phyloP scores from a whole-genome alignment of 2,888 invertebrate species.

The Spilosoma lubricipeda region DNA sequence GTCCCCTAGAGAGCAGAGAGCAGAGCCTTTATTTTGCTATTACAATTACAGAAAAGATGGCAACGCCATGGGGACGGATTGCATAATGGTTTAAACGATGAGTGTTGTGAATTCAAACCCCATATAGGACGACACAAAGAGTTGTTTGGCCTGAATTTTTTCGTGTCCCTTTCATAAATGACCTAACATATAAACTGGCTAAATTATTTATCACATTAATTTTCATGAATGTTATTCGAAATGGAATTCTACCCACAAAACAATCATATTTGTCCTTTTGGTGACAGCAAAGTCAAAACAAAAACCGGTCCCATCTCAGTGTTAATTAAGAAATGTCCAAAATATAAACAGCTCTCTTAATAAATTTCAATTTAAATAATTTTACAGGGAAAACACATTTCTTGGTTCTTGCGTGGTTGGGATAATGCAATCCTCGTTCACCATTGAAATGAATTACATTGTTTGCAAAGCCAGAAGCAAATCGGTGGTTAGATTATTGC shows the following conservation, averaged over 20 bases:
- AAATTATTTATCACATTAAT: neutral
- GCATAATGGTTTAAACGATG: too few species aligned
- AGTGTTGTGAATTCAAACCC: too few species aligned
- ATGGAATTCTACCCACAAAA: neutral
- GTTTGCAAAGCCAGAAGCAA: neutral
- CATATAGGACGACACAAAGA: too few species aligned
- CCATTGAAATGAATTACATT: conserved; percentile 7
- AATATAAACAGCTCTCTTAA: conserved; percentile 45
- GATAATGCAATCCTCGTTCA: neutral
- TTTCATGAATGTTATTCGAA: neutral
- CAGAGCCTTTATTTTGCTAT: too few species aligned
- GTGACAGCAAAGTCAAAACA: conserved; percentile 29
- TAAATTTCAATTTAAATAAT: conserved; percentile 54
- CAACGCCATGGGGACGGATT: too few species aligned
- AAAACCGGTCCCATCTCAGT: conserved; percentile 10
- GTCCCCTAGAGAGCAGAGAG: too few species aligned
- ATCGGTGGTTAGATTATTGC: neutral
- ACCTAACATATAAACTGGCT: too few species aligned
- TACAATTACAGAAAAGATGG: too few species aligned
- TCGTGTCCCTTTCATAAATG: too few species aligned
- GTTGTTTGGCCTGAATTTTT: too few species aligned
- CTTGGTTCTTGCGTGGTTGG: conserved; percentile 5
- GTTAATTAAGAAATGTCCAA: conserved; percentile 41
- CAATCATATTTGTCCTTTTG: conserved; percentile 28
- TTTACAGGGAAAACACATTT: conserved; percentile 49